These are phyloP conservation scores for Penaeus japonicus DNA, from an alignment of 1,140 invertebrate genomes.

Conservation along the genomic window DNA sequence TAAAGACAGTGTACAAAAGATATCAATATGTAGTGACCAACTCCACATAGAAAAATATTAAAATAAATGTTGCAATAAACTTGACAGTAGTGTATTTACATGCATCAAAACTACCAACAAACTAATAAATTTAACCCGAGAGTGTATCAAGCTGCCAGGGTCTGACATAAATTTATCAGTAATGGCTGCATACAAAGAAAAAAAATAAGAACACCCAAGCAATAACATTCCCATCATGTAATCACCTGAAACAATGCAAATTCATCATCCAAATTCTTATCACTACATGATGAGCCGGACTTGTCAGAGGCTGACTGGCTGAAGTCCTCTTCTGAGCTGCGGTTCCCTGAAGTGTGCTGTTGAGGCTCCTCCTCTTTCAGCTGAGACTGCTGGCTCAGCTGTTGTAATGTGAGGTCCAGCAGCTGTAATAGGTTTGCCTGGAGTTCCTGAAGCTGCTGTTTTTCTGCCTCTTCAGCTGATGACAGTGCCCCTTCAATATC, in stretches of 20 bases:
- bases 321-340: too few species aligned
- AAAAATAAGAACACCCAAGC: neutral
- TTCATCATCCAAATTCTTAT: constrained; percentile 36
- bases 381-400: constrained; percentile 17
- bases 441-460: constrained; percentile 31
- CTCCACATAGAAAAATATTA: too few species aligned
- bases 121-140: too few species aligned
- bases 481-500: constrained; percentile 37
- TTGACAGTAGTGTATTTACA: too few species aligned
- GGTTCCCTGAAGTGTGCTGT: too few species aligned
- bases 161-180: neutral
- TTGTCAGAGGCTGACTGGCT: too few species aligned
- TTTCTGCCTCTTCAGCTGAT: constrained; percentile 20
- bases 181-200: neutral
- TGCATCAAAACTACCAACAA: too few species aligned
- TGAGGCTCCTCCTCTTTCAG: neutral
- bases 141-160: too few species aligned
- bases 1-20: too few species aligned
- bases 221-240: neutral
- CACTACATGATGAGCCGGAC: too few species aligned
- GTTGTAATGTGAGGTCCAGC: constrained; percentile 37
- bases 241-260: constrained; percentile 45
- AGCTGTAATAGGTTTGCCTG: constrained; percentile 41
- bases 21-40: too few species aligned
- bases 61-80: too few species aligned